phyloP scores from a whole-genome alignment of 2,113 vertebrate genomes.

The Marmota flaviventris region DNA sequence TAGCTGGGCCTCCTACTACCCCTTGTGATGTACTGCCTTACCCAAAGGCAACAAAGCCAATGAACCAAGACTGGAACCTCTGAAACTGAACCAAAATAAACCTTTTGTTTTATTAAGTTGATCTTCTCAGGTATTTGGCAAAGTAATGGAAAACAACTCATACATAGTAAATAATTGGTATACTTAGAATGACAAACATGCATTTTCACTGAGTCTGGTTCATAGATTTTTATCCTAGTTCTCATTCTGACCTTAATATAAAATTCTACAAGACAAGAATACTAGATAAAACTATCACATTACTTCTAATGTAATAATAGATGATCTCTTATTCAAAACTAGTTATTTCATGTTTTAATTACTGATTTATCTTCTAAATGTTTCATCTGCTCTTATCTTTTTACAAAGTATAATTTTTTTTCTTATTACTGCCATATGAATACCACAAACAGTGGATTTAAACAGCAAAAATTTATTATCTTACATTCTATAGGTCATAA shows the following conservation, averaged over 20 bases:
- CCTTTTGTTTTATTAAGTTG: not conserved
- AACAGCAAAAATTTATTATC: not conserved
- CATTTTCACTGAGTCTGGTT: not conserved
- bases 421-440: not conserved
- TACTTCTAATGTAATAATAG: not conserved
- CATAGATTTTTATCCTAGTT: not conserved
- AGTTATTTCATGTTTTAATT: not conserved
- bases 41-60: not conserved
- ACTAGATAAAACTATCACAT: not conserved
- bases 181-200: not conserved
- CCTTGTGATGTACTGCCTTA: not conserved
- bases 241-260: not conserved
- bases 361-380: not conserved
- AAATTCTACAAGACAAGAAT: conserved; percentile 15
- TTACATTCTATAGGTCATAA: not conserved
- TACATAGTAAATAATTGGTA: not conserved
- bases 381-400: conserved; percentile 27
- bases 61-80: not conserved
- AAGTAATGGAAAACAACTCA: not conserved
- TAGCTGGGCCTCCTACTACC: not conserved
- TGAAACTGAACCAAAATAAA: not conserved
- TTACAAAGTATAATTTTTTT: not conserved
- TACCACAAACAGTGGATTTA: not conserved
- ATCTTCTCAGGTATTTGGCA: not conserved
- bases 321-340: not conserved